phyloP scores from a whole-genome alignment of 2,113 vertebrate genomes.

The Ornithorhynchus anatinus region DNA sequence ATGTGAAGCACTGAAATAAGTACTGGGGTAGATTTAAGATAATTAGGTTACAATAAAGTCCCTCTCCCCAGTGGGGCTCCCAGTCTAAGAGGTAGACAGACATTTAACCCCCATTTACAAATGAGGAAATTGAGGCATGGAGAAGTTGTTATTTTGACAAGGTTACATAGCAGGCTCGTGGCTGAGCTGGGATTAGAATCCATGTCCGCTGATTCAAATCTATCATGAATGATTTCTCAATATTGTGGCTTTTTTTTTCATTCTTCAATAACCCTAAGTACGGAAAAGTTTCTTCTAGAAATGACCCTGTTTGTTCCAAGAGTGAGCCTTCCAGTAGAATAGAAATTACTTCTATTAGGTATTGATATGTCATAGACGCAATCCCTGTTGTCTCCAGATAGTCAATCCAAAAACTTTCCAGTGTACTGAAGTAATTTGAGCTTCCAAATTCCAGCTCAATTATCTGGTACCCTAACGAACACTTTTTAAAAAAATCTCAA shows the following conservation, averaged over 20 bases:
- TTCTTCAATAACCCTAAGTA: background rate
- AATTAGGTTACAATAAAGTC: too few relatives aligned
- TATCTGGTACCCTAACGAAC: constrained; percentile 30
- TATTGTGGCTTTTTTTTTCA: background rate
- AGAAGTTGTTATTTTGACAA: too few relatives aligned
- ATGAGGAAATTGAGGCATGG: too few relatives aligned
- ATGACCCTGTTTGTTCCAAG: background rate
- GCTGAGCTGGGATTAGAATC: too few relatives aligned
- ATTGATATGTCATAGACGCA: constrained; percentile 10
- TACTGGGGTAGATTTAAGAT: too few relatives aligned
- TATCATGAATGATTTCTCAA: background rate
- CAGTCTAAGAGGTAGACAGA: too few relatives aligned
- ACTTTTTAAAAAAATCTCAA: constrained; percentile 32
- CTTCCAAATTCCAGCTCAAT: constrained; percentile 12
- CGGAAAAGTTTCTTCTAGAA: constrained; percentile 14
- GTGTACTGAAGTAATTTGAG: constrained; percentile 4
- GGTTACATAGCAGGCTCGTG: too few relatives aligned
- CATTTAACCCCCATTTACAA: too few relatives aligned
- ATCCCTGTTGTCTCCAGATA: background rate
- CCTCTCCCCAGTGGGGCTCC: too few relatives aligned
- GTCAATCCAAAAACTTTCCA: constrained; percentile 31
- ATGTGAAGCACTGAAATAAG: too few relatives aligned
- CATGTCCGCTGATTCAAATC: too few relatives aligned
- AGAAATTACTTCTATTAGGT: background rate
- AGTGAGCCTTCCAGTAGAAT: constrained; percentile 39